Evolutionary conservation across 2,113 vertebrate genomes (phyloP), one percentile per base, ranked within the genome.

Genomic region (Marmota flaviventris): DNA sequence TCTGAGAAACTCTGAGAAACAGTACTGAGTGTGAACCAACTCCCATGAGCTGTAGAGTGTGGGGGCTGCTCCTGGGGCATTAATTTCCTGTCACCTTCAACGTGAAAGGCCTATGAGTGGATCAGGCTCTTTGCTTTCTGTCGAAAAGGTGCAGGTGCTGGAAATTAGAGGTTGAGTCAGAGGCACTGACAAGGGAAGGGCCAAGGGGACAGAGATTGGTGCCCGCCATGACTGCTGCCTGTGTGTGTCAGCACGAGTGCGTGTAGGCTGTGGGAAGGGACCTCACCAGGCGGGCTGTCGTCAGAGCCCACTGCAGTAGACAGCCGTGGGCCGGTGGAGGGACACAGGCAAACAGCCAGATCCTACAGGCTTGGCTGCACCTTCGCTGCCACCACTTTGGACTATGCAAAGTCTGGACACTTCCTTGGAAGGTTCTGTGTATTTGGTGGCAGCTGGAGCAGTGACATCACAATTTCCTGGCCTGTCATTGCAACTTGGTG

Each of bases 211-310:
- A 0, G 9, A 13, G 17, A 12, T 0, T 7, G 20, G 29, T 8
- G 2, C 25, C 16, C 0, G 0, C 1, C 2, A 3, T 0, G 0
- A 5, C 45, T 32, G 18, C 58, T 42, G 32, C 37, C 27, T 11
- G 16, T 14, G 8, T 45, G 13, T 78, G 32, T 51, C 48, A 20
- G 58, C 4, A 1, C 4, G 6, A 3, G 20, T 17, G 13, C 5
- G 9, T 42, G 27, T 51, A 11, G n/a, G 9, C n/a, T 75, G 24
- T 10, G 32, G 85, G 18, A 3, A 51, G 20, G 4, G 37, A 29
- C 32, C 53, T 29, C 4, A 8, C 13, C 20, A 0, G 18, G 1
- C 8, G 17, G 42, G 58, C 58, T 91, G 51, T 27, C 1, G 3
- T n/a, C 63, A 16, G 34, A 45, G 27, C 58, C 24, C 4, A 8